Conservation (phyloP, 2,888 invertebrate genomes). For the Tachina lurida region DNA sequence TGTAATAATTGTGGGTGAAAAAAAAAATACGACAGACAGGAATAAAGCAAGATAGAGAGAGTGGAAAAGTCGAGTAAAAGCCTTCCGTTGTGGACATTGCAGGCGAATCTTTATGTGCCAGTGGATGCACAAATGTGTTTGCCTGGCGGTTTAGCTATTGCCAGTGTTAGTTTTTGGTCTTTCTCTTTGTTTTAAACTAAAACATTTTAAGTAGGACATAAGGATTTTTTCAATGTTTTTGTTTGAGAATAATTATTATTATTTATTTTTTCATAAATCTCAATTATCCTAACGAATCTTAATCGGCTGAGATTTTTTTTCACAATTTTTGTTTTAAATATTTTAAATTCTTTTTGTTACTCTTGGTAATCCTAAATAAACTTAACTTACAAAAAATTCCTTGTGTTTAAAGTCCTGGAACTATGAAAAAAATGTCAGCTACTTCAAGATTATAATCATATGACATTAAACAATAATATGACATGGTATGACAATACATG, state of each 20-base stretch:
- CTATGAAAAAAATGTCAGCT: too few relatives aligned
- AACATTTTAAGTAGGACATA: slow-evolving; percentile 39
- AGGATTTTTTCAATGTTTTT: slow-evolving; percentile 31
- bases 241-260: slow-evolving; percentile 13
- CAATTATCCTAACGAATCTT: slow-evolving; percentile 23
- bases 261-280: slow-evolving; percentile 47
- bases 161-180: neutral
- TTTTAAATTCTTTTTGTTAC: too few relatives aligned
- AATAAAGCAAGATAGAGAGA: neutral
- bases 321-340: neutral
- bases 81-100: slow-evolving; percentile 4
- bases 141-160: slow-evolving; percentile 32
- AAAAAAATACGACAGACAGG: neutral
- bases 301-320: neutral
- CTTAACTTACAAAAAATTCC: too few relatives aligned
- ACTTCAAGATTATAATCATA: too few relatives aligned
- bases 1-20: neutral
- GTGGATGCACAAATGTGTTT: slow-evolving; percentile 24
- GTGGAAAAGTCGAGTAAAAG: neutral
- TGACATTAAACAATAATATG: too few relatives aligned
- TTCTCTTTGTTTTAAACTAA: neutral
- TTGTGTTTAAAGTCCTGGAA: too few relatives aligned
- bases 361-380: too few relatives aligned
- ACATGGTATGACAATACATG: too few relatives aligned
- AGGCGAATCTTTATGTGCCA: neutral